Conservation (phyloP, 2,888 invertebrate genomes). For the Caenorhabditis sulstoni region DNA sequence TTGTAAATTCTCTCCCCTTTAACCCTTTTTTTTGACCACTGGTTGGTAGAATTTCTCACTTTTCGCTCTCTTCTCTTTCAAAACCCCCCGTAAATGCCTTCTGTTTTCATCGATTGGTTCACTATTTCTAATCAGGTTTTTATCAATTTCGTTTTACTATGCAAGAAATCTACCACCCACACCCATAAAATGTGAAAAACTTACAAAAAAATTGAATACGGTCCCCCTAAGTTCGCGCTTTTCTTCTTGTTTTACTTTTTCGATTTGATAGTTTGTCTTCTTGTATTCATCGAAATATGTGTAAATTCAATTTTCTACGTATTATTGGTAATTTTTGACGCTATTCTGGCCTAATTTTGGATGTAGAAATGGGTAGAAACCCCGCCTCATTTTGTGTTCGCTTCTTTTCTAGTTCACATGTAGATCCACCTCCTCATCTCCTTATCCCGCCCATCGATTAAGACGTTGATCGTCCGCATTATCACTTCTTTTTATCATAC, state of each 20-base stretch:
- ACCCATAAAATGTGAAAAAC: conserved; percentile 3
- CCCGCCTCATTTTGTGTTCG: no score
- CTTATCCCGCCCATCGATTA: background rate
- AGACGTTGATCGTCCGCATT: conserved; percentile 2
- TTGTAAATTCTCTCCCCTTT: conserved; percentile 1
- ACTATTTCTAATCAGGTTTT: conserved; percentile 21
- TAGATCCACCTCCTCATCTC: background rate
- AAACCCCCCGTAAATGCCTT: conserved; percentile 33
- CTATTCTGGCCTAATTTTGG: no score
- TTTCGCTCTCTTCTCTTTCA: conserved; percentile 14
- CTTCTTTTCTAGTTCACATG: background rate
- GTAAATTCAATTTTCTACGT: background rate
- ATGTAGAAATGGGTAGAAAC: no score
- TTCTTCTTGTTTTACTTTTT: background rate
- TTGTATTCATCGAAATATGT: conserved; percentile 10
- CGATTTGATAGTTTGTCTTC: background rate
- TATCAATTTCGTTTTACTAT: conserved; percentile 2
- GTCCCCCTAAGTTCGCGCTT: conserved; percentile 19
- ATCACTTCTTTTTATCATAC: no score
- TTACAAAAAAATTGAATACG: conserved; percentile 32
- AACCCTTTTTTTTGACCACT: conserved; percentile 39
- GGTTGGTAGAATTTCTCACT: conserved; percentile 45
- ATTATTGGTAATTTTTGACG: background rate
- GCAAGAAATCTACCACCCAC: no score
- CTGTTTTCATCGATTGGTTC: background rate